These are phyloP conservation scores for Ptyas mucosa DNA, from an alignment of 2,113 vertebrate species.

Conservation along the genomic window DNA sequence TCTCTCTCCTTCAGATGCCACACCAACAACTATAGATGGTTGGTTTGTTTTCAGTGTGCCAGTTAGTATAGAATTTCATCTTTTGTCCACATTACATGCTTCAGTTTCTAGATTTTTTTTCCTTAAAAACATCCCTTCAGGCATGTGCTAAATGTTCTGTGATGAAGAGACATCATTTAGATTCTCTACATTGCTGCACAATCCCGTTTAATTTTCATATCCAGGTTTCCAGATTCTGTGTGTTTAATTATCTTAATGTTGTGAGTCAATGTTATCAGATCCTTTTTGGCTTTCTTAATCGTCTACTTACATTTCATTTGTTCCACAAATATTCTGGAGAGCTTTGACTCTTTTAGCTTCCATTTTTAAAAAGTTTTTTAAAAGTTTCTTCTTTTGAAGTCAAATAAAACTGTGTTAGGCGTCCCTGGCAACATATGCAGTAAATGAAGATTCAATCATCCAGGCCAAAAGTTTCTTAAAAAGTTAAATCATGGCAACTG, in stretches of 20 bases:
- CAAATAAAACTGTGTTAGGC: background rate
- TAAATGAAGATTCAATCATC: no score
- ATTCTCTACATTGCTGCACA: background rate
- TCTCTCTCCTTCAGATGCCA: background rate
- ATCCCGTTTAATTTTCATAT: background rate
- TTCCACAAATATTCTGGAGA: background rate
- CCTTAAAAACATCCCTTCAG: background rate
- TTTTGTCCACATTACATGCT: background rate
- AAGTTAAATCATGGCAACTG: no score
- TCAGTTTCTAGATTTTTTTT: background rate
- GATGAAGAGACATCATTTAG: background rate
- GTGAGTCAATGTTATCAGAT: background rate
- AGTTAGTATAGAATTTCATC: background rate
- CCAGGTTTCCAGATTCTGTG: background rate
- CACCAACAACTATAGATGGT: background rate
- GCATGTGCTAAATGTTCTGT: background rate
- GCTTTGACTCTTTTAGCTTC: background rate
- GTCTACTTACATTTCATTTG: background rate
- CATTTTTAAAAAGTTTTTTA: background rate
- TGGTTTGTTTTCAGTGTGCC: background rate
- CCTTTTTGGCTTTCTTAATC: background rate
- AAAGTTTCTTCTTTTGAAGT: background rate
- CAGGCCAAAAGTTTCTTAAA: no score
- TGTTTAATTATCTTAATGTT: background rate
- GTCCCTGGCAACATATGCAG: background rate